Conservation (phyloP, 2,797 vertebrate species). For the Molossus alvarezi region DNA sequence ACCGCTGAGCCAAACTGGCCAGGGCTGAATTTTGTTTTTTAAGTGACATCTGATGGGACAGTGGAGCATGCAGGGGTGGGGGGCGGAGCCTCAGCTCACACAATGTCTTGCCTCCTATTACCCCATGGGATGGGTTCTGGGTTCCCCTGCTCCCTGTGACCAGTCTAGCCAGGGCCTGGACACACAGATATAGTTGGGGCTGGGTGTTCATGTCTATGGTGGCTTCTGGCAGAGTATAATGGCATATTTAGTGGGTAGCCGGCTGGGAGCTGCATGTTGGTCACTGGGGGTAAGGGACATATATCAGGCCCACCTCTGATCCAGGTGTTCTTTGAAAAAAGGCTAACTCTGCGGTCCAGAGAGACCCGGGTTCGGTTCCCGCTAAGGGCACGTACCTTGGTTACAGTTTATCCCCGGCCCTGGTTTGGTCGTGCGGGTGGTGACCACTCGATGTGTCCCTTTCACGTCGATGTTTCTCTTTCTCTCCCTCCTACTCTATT, state of each 20-base stretch:
- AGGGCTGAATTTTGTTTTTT: not conserved
- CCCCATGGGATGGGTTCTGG: not conserved
- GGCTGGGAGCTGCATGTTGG: not conserved
- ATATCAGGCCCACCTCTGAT: not conserved
- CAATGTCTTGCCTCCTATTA: not conserved
- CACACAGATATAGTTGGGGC: not conserved
- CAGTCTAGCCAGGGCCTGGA: not conserved
- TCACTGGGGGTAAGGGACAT: not conserved
- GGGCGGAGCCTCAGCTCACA: not conserved
- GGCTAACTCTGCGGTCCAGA: not conserved
- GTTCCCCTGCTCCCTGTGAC: not conserved
- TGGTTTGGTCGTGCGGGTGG: too few relatives aligned
- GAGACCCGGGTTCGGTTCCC: too few relatives aligned
- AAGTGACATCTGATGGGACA: not conserved
- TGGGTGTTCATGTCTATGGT: not conserved
- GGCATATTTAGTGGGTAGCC: not conserved
- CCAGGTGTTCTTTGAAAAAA: not conserved
- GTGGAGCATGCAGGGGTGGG: not conserved
- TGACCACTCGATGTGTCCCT: too few relatives aligned
- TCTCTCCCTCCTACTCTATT: too few relatives aligned
- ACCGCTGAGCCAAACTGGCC: too few relatives aligned
- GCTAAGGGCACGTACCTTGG: too few relatives aligned
- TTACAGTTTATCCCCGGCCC: too few relatives aligned
- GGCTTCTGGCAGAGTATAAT: too few relatives aligned
- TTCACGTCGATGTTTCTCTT: too few relatives aligned